Conservation (phyloP, 2,113 vertebrate genomes). For the Ptilorrhoa leucosticta region DNA sequence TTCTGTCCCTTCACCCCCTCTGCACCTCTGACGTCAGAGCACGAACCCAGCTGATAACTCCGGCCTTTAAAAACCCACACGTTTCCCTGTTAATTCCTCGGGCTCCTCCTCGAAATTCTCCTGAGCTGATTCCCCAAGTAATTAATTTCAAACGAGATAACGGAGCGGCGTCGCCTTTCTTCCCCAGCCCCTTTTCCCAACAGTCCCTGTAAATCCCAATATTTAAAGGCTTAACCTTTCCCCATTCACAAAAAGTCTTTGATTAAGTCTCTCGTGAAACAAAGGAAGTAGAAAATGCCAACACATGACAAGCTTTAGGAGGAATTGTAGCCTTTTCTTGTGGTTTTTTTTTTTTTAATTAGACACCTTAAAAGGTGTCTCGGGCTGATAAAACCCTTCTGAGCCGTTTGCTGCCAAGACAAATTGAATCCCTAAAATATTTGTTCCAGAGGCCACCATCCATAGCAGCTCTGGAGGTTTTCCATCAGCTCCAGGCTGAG, state of each 20-base stretch:
- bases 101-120: background rate
- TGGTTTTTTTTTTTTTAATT: background rate
- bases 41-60: accelerated
- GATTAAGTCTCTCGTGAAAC: background rate
- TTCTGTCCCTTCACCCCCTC: background rate
- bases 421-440: background rate
- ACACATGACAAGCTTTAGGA: background rate
- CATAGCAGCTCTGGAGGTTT: background rate
- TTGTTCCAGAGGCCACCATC: background rate
- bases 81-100: background rate
- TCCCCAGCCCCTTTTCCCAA: background rate
- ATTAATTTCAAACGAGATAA: background rate
- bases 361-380: conserved; percentile 38
- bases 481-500: background rate
- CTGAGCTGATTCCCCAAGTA: background rate
- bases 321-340: background rate
- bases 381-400: background rate
- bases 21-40: accelerated
- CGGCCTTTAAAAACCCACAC: accelerated
- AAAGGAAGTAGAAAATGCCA: background rate
- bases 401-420: background rate
- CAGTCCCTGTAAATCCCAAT: background rate
- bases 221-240: background rate
- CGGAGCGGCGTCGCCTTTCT: accelerated
- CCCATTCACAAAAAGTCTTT: background rate